Percentiles rank a stretch among this genome's conserved stretches.
Evolutionary conservation across 2,888 invertebrate species (phyloP).

Genomic region (Argynnis bischoffii): DNA sequence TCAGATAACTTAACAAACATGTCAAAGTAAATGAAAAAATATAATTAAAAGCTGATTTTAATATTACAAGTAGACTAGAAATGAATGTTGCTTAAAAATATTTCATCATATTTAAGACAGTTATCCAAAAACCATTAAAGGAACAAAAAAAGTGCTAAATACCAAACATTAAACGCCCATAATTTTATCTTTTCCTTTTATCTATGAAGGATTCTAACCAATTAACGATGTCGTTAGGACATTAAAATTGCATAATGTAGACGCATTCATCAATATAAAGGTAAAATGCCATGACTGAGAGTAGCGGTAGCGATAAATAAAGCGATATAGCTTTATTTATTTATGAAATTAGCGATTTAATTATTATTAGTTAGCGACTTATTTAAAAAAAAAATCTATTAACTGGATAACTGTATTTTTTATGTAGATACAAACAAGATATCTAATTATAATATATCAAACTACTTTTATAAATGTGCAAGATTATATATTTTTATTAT

Average conservation of each 20-base stretch:
- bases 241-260: conserved; percentile 43
- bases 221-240: conserved; percentile 41
- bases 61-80: no score
- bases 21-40: no score
- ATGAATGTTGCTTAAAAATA: neutral
- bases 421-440: no score
- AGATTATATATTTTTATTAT: no score
- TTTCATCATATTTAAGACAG: neutral
- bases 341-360: neutral
- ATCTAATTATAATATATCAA: no score
- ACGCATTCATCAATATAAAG: conserved; percentile 36
- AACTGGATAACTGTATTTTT: neutral
- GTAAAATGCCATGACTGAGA: conserved; percentile 12
- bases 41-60: no score
- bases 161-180: conserved; percentile 33
- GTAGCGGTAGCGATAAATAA: conserved; percentile 22
- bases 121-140: conserved; percentile 22
- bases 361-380: no score
- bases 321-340: neutral
- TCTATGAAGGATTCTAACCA: conserved; percentile 38
- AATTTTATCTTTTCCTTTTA: conserved; percentile 36
- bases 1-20: no score
- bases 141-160: conserved; percentile 38
- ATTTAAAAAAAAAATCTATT: no score
- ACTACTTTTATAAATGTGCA: no score